phyloP scores from a whole-genome alignment of 2,797 vertebrate species.

The Malurus splendens region DNA sequence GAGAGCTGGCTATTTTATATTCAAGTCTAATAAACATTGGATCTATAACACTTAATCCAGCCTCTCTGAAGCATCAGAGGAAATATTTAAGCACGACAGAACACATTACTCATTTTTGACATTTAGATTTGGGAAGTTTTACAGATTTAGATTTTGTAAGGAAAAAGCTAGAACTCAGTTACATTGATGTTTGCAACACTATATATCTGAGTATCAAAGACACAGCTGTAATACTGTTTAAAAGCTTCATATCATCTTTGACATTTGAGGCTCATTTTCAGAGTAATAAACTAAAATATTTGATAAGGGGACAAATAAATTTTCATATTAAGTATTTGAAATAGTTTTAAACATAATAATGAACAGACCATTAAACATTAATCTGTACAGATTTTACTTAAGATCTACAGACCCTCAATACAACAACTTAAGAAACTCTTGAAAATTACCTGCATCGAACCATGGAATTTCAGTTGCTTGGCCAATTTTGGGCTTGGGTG shows the following conservation, averaged over 20 bases:
- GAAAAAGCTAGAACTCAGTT: background rate
- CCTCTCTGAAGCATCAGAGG: background rate
- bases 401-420: background rate
- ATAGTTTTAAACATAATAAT: background rate
- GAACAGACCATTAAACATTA: background rate
- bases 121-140: background rate
- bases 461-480: conserved; percentile 49
- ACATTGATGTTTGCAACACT: background rate
- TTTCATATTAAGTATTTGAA: background rate
- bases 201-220: background rate
- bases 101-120: background rate
- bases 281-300: background rate
- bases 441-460: conserved; percentile 48
- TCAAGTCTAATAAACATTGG: background rate
- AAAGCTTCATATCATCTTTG: background rate
- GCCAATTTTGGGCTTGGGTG: conserved; percentile 29
- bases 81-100: background rate
- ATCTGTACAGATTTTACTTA: background rate
- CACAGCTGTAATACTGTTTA: background rate
- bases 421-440: background rate
- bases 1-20: background rate
- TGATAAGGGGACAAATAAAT: background rate
- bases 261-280: background rate
- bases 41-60: background rate
- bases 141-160: background rate